Conservation (phyloP, 2,797 vertebrate genomes). For the Hydrolagus colliei region DNA sequence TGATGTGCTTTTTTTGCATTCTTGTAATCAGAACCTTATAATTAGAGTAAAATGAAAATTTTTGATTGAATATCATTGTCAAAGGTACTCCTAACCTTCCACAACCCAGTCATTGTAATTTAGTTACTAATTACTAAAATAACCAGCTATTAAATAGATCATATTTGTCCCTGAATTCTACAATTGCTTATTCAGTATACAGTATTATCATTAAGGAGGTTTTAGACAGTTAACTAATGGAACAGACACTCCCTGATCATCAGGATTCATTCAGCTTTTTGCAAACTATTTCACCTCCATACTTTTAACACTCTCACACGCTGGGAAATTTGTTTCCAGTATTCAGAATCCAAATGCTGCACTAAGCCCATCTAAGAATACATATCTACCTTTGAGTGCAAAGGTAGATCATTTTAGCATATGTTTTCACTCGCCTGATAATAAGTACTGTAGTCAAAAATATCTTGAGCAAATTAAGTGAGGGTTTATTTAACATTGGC, state of each 20-base stretch:
- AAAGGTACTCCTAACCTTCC: neutral
- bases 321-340: neutral
- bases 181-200: no score
- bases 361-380: neutral
- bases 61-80: no score
- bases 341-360: neutral
- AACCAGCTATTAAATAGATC: no score
- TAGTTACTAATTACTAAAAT: neutral
- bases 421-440: neutral
- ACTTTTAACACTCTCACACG: neutral
- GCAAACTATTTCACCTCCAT: neutral
- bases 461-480: conserved; percentile 18
- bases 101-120: neutral
- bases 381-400: neutral
- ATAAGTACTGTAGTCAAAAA: neutral
- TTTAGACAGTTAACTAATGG: neutral
- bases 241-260: neutral
- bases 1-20: no score
- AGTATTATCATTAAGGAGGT: no score
- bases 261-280: neutral
- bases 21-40: no score
- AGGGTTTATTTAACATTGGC: neutral
- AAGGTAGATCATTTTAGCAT: neutral
- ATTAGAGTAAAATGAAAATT: no score
- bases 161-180: no score